A percentile compares a stretch with the other conserved stretches of the same genome.
phyloP scores from a whole-genome alignment of 2,888 invertebrate species.

The Nemotelus nigrinus region DNA sequence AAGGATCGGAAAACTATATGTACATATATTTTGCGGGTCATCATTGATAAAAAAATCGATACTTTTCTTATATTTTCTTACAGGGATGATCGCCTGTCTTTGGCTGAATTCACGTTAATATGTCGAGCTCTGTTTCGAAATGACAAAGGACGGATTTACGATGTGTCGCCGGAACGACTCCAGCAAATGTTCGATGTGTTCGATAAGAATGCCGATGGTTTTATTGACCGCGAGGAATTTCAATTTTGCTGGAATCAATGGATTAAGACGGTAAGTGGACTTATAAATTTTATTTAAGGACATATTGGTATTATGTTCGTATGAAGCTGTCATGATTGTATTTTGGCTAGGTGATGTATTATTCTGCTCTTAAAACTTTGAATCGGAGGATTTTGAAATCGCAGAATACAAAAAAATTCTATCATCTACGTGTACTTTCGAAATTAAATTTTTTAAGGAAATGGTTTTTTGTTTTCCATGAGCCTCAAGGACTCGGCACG shows the following conservation, averaged over 20 bases:
- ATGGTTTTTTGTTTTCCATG: too few relatives aligned
- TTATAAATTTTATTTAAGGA: not conserved
- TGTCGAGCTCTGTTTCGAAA: slow-evolving; percentile 88
- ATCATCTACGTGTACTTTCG: too few relatives aligned
- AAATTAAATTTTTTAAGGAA: too few relatives aligned
- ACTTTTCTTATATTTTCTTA: slow-evolving; percentile 48
- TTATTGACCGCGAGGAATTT: slow-evolving; percentile 84
- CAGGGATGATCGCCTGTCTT: slow-evolving; percentile 81
- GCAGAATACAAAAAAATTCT: too few relatives aligned
- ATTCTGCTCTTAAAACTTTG: too few relatives aligned
- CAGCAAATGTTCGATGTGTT: slow-evolving; percentile 83
- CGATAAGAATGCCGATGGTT: slow-evolving; percentile 79
- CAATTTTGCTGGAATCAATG: slow-evolving; percentile 89
- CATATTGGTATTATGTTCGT: too few relatives aligned
- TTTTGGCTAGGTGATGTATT: too few relatives aligned
- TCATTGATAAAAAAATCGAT: not conserved
- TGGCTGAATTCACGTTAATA: slow-evolving; percentile 81
- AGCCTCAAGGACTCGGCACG: too few relatives aligned
- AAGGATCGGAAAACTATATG: too few relatives aligned
- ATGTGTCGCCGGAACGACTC: slow-evolving; percentile 75
- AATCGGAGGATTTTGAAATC: too few relatives aligned
- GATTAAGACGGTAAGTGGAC: slow-evolving; percentile 81
- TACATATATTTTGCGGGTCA: too few relatives aligned
- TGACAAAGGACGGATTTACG: slow-evolving; percentile 85
- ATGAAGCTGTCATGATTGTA: too few relatives aligned